Evolutionary conservation across 2,113 vertebrate genomes (phyloP).

Genomic region (Chlamydotis undulata): DNA sequence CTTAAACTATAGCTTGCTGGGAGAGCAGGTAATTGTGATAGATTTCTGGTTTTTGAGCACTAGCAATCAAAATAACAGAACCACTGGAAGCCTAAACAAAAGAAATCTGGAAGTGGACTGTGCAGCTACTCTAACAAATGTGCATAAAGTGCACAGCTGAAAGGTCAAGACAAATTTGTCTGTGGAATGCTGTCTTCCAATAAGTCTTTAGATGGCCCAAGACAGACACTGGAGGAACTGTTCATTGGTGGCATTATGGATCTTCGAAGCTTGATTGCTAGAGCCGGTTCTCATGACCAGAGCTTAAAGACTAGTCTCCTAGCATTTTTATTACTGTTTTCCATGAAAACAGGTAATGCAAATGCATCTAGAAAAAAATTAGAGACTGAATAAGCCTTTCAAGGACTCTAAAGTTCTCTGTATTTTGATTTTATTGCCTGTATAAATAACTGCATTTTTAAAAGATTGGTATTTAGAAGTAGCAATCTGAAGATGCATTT

Average conservation of each 20-base stretch:
- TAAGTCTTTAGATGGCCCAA: not conserved
- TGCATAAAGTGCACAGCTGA: not conserved
- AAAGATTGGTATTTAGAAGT: not conserved
- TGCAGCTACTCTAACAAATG: not conserved
- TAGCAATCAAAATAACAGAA: not conserved
- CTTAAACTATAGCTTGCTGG: not conserved
- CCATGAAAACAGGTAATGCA: not conserved
- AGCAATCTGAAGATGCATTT: not conserved
- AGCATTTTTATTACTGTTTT: not conserved
- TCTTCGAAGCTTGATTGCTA: not conserved
- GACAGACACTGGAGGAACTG: not conserved
- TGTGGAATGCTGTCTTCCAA: not conserved
- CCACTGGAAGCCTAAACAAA: not conserved
- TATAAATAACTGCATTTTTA: not conserved
- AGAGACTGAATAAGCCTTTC: not conserved
- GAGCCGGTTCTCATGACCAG: not conserved
- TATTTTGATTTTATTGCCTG: not conserved
- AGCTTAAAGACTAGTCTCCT: not conserved
- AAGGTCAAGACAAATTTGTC: not conserved
- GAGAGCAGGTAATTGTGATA: not conserved
- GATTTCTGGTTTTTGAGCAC: not conserved
- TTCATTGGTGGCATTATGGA: not conserved
- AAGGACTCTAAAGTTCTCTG: not conserved
- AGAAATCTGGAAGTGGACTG: not conserved
- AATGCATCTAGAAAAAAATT: not conserved